These are phyloP conservation scores for Polietes domitor DNA, from an alignment of 2,888 invertebrate species.

Conservation along the genomic window DNA sequence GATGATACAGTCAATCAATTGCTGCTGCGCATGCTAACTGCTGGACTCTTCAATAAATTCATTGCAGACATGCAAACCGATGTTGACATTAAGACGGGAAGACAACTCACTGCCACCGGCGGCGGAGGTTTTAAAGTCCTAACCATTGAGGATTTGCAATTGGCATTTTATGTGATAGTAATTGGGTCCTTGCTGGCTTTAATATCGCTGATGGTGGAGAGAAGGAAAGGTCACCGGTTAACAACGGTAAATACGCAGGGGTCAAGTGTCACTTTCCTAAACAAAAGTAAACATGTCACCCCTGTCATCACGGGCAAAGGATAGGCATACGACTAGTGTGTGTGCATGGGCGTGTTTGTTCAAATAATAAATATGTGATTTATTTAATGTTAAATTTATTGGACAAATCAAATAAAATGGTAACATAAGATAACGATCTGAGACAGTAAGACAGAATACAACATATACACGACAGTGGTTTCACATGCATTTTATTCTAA, in stretches of 20 bases:
- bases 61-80: constrained; percentile 75
- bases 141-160: constrained; percentile 78
- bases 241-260: background rate
- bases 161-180: constrained; percentile 79
- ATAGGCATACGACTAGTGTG: background rate
- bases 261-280: background rate
- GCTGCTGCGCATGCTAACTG: constrained; percentile 74
- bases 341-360: background rate
- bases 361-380: background rate
- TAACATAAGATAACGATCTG: too few species aligned
- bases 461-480: background rate
- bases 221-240: background rate
- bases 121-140: constrained; percentile 73
- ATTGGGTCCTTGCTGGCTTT: constrained; percentile 73
- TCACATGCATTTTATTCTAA: too few species aligned
- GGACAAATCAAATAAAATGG: constrained; percentile 37
- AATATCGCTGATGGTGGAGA: constrained; percentile 71
- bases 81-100: constrained; percentile 70
- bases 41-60: constrained; percentile 79
- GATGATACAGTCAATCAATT: constrained; percentile 76
- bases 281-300: background rate
- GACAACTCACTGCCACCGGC: constrained; percentile 59
- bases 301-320: background rate
- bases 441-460: background rate
- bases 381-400: constrained; percentile 24